Base-by-base conservation (phyloP, 2,888 invertebrate genomes). In the Dendrolimus houi region DNA sequence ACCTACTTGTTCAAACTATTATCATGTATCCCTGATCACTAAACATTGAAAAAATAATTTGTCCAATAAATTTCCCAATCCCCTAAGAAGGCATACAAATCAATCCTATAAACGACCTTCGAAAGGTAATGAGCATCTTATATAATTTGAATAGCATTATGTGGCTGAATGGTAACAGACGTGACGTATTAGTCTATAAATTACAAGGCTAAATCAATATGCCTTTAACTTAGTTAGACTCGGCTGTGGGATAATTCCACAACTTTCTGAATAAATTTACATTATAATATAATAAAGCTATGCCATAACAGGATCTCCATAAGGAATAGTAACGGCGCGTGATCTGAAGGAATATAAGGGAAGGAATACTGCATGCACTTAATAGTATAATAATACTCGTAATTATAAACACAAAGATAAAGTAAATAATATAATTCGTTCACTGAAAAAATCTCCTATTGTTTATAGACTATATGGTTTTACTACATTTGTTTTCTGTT, bases 311-410 rank as follows among this genome's bases (percentile, higher is more conserved):
- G 47, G 54, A 75, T 78, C 77, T 72, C 62, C 74, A 81, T 83
- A 80, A 79, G 73, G 67, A 67, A 75, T 81, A 70, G 61, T 68
- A 81, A 83, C 80, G 75, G 73, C 64, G 72, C 76, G 78, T 81
- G 67, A 83, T 81, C 64, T 62, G 57, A 65, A 62, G 59, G 62
- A 68, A 69, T 66, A 62, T 63, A 64, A 61, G 63, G 63, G 65
- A 9, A 47, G n/a, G n/a, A n/a, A n/a, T n/a, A n/a, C n/a, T n/a
- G n/a, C n/a, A n/a, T n/a, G n/a, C n/a, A n/a, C n/a, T n/a, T n/a
- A n/a, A n/a, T n/a, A n/a, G n/a, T n/a, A n/a, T n/a, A n/a, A n/a
- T n/a, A n/a, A n/a, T n/a, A n/a, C n/a, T n/a, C n/a, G n/a, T n/a
- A n/a, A n/a, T n/a, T n/a, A n/a, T n/a, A n/a, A n/a, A n/a, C n/a